Percentiles rank a stretch among this genome's conserved stretches.
Evolutionary conservation across 2,888 invertebrate genomes (phyloP).

Genomic region (Coleophora flavipennella): DNA sequence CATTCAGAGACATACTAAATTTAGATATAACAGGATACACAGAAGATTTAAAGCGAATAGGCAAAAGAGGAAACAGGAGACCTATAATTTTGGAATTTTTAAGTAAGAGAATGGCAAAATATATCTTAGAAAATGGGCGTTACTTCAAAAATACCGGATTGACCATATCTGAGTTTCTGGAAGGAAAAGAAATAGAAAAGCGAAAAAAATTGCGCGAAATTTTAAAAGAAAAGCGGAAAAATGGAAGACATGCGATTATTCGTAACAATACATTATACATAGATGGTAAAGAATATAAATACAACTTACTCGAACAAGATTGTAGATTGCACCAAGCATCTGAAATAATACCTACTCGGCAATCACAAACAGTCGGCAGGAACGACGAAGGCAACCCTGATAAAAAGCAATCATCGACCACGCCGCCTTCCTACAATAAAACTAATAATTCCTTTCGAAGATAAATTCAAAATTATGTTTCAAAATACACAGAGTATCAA

Average conservation of each 20-base stretch:
- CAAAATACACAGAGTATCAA: background rate
- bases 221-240: background rate
- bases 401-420: too few relatives aligned
- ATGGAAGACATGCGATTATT: background rate
- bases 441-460: background rate
- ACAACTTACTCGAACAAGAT: background rate
- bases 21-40: background rate
- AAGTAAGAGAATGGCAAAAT: slow-evolving; percentile 6
- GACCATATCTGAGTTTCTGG: background rate
- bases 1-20: background rate
- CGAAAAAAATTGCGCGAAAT: background rate
- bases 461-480: background rate
- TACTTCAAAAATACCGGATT: slow-evolving; percentile 4
- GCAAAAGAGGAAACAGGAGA: background rate
- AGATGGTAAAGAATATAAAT: too few relatives aligned
- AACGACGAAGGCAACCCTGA: too few relatives aligned
- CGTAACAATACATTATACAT: background rate
- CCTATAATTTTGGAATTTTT: slow-evolving; percentile 3
- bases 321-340: background rate
- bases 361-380: too few relatives aligned
- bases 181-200: background rate
- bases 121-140: slow-evolving; percentile 1
- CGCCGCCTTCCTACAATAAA: too few relatives aligned
- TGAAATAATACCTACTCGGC: background rate
- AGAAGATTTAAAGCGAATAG: background rate